These are phyloP conservation scores for Anaspis maculata DNA, from an alignment of 2,888 invertebrate genomes.

Conservation along the genomic window DNA sequence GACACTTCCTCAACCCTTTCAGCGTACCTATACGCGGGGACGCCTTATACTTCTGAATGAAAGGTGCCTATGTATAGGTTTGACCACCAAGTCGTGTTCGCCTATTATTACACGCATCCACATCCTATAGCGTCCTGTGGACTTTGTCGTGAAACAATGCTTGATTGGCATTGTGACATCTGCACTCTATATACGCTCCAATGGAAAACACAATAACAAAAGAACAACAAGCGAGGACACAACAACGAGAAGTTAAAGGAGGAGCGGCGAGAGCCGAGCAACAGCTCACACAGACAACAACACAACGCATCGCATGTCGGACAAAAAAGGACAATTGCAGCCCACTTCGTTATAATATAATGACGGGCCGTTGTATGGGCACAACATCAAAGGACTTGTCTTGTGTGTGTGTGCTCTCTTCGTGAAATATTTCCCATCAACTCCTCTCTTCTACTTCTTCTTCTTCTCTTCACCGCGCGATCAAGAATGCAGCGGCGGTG, in stretches of 20 bases:
- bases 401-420: slow-evolving; percentile 12
- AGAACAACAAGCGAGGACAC: slow-evolving; percentile 8
- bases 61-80: no score
- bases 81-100: no score
- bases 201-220: slow-evolving; percentile 7
- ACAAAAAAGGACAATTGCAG: slow-evolving; percentile 19
- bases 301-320: slow-evolving; percentile 1
- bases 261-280: no score
- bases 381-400: slow-evolving; percentile 15
- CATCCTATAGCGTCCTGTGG: no score
- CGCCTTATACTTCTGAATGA: no score
- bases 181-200: slow-evolving; percentile 5
- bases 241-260: no score
- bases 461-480: no score
- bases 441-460: no score
- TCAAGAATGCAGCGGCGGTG: slow-evolving; percentile 21
- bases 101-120: no score
- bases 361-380: slow-evolving; percentile 19
- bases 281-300: neutral
- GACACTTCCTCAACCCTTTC: no score
- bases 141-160: no score
- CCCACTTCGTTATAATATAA: slow-evolving; percentile 21
- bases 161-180: slow-evolving; percentile 5
- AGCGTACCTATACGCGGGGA: no score
- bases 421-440: slow-evolving; percentile 22